Evolutionary conservation across 2,888 invertebrate species (phyloP).

Genomic region (Stenchaetothrips biformis): DNA sequence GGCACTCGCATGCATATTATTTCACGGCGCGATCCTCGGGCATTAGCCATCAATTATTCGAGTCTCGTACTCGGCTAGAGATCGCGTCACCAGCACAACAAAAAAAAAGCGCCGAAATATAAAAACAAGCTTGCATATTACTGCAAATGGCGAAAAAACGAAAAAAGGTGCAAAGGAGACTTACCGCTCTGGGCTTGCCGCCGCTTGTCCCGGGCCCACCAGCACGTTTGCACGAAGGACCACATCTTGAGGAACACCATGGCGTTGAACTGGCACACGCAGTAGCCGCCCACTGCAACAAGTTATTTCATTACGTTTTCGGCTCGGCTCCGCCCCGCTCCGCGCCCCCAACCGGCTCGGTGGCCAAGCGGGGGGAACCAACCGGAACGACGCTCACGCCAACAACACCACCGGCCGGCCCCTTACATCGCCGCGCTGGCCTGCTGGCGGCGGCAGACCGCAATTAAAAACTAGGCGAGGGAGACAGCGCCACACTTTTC

Average conservation of each 20-base stretch:
- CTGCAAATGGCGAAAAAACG: too few relatives aligned
- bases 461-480: conserved; percentile 1
- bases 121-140: too few relatives aligned
- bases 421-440: background rate
- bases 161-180: too few relatives aligned
- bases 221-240: conserved; percentile 13
- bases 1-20: too few relatives aligned
- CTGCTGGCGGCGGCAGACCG: background rate
- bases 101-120: too few relatives aligned
- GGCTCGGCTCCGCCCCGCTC: background rate
- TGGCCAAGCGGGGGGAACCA: background rate
- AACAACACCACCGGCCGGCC: background rate
- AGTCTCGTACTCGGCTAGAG: too few relatives aligned
- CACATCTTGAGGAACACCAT: conserved; percentile 18
- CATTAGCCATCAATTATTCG: too few relatives aligned
- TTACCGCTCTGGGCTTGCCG: background rate
- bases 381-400: background rate
- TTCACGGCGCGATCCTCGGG: too few relatives aligned
- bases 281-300: background rate
- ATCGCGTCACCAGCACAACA: too few relatives aligned
- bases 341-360: too few relatives aligned
- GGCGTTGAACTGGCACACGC: conserved; percentile 9
- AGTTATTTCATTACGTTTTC: background rate
- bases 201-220: background rate
- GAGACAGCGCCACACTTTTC: background rate